Conservation (phyloP, 2,888 invertebrate species). For the Hyles lineata region DNA sequence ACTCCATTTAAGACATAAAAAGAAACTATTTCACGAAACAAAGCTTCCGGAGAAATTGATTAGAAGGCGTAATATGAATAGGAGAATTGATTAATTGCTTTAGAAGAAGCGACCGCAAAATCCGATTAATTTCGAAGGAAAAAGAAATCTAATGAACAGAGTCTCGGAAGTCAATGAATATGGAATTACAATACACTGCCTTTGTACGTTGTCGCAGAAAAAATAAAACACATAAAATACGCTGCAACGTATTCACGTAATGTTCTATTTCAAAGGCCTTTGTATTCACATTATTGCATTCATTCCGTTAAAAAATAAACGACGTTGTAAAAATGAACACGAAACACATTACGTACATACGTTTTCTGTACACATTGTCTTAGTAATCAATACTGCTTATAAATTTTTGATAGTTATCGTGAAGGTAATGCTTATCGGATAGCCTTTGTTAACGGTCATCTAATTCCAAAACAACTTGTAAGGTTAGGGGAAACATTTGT, state of each 20-base stretch:
- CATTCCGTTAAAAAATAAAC: neutral
- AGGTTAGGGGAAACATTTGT: constrained; percentile 1
- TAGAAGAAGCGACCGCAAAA: constrained; percentile 10
- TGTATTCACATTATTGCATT: constrained; percentile 13
- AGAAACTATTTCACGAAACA: neutral
- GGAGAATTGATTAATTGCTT: neutral
- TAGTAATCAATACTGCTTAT: constrained; percentile 17
- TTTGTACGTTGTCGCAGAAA: constrained; percentile 1
- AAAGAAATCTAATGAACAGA: neutral
- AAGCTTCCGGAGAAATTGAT: neutral
- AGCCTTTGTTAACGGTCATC: constrained; percentile 12
- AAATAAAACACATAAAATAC: neutral
- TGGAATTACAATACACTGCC: constrained; percentile 8
- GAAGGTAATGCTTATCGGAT: constrained; percentile 24
- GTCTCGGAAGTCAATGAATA: neutral
- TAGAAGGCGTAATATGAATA: neutral
- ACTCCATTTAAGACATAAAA: constrained; percentile 2
- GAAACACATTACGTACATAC: neutral
- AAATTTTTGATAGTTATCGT: constrained; percentile 18
- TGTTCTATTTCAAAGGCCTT: constrained; percentile 17
- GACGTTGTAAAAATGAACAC: constrained; percentile 9
- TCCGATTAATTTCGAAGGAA: neutral
- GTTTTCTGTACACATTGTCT: constrained; percentile 3
- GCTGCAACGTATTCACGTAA: constrained; percentile 1
- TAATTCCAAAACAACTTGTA: constrained; percentile 7